These are phyloP conservation scores for Crossoptilon crossoptilon DNA, from an alignment of 2,797 vertebrate genomes.

Conservation along the genomic window DNA sequence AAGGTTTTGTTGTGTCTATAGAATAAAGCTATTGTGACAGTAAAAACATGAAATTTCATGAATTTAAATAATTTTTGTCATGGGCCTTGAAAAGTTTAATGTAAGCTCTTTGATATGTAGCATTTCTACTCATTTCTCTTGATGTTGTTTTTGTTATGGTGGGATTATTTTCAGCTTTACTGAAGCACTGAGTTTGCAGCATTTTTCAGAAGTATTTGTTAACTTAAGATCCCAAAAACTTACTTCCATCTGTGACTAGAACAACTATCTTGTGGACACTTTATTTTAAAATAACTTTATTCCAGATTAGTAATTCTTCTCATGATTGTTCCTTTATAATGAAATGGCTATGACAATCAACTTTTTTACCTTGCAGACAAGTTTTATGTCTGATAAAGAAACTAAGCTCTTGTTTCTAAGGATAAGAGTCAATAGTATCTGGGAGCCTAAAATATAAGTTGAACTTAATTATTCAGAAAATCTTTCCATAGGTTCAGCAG, in stretches of 20 bases:
- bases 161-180: background rate
- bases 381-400: background rate
- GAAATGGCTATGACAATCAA: background rate
- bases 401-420: background rate
- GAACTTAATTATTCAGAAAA: background rate
- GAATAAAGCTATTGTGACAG: background rate
- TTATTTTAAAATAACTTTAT: background rate
- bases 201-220: background rate
- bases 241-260: background rate
- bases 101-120: background rate
- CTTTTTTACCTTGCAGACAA: background rate
- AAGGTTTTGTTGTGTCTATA: background rate
- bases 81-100: background rate
- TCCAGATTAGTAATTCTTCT: background rate
- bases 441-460: background rate
- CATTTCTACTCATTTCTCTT: background rate
- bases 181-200: background rate
- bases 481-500: background rate
- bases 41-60: background rate
- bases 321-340: background rate
- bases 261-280: background rate
- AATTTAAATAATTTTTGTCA: background rate
- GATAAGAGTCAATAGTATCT: background rate
- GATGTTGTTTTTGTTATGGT: accelerated
- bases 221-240: background rate